A percentile compares a stretch with the other conserved stretches of the same genome.
Evolutionary conservation across 2,113 vertebrate species (phyloP).

Genomic region (Sminthopsis crassicaudata): DNA sequence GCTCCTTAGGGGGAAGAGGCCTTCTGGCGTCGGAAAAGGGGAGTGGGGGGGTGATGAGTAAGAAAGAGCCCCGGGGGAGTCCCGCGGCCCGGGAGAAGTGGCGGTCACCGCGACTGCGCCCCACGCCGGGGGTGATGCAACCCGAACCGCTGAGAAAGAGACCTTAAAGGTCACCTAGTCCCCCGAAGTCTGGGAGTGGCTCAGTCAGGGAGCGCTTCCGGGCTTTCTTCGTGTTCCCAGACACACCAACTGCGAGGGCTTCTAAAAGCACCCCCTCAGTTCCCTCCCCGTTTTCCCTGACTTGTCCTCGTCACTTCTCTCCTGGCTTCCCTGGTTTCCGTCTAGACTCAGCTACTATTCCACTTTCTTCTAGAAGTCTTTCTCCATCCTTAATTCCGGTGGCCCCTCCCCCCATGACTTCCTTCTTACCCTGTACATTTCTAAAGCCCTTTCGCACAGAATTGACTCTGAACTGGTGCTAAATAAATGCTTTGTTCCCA

Average conservation of each 20-base stretch:
- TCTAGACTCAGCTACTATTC: neutral
- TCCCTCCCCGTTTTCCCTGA: neutral
- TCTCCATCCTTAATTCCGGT: neutral
- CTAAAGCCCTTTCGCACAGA: neutral
- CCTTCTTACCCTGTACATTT: neutral
- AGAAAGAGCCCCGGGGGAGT: neutral
- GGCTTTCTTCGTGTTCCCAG: neutral
- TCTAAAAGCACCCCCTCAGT: neutral
- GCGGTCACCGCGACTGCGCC: slow-evolving; percentile 32
- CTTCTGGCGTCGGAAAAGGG: neutral
- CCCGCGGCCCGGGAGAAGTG: neutral
- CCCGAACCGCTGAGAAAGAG: neutral
- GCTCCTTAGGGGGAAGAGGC: slow-evolving; percentile 15
- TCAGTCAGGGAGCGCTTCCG: slow-evolving; percentile 50
- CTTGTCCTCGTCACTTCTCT: neutral
- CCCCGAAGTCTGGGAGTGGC: slow-evolving; percentile 21
- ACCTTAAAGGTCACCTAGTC: neutral
- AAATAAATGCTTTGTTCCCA: neutral
- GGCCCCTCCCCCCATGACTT: too few relatives aligned
- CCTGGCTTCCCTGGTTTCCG: neutral
- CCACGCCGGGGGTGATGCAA: slow-evolving; percentile 66
- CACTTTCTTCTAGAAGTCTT: neutral
- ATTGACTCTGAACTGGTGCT: neutral
- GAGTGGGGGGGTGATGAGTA: neutral
- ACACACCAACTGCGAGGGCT: neutral